Evolutionary conservation across 2,113 vertebrate species (phyloP).

Genomic region (Etheostoma spectabile): DNA sequence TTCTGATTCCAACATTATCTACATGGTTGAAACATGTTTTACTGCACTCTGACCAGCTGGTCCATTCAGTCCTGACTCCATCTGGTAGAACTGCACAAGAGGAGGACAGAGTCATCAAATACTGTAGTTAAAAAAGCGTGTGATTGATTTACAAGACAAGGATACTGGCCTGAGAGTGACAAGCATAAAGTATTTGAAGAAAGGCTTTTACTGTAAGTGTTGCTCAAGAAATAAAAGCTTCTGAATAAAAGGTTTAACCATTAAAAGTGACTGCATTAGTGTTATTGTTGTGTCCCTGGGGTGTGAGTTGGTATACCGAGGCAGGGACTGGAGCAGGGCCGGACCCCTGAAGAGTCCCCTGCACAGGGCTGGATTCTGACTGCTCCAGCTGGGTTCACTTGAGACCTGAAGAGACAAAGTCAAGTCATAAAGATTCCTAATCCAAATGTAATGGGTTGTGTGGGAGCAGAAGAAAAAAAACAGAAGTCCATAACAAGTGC

Average conservation of each 20-base stretch:
- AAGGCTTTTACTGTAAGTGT: not conserved
- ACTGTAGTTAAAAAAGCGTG: no score
- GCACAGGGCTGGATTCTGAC: constrained; percentile 78
- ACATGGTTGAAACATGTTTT: constrained; percentile 87
- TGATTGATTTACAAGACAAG: not conserved
- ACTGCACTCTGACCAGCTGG: constrained; percentile 88
- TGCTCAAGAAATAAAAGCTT: not conserved
- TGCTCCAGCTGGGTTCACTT: constrained; percentile 77
- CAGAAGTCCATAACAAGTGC: not conserved
- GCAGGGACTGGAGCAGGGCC: constrained; percentile 82
- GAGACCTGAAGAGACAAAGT: constrained; percentile 79
- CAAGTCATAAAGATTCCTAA: not conserved
- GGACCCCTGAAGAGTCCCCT: constrained; percentile 85
- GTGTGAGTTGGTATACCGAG: constrained; percentile 68
- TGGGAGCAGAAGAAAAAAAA: not conserved
- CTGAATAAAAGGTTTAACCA: not conserved
- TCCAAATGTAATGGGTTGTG: not conserved
- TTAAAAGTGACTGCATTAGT: not conserved
- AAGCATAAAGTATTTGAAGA: not conserved
- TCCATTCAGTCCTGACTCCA: constrained; percentile 83
- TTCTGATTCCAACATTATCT: constrained; percentile 81
- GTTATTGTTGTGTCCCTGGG: not conserved
- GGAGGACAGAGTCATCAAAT: not conserved
- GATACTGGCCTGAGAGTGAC: not conserved
- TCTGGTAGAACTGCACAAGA: constrained; percentile 53